Conservation (phyloP, 1,140 invertebrate genomes). For the Euura lappo region DNA sequence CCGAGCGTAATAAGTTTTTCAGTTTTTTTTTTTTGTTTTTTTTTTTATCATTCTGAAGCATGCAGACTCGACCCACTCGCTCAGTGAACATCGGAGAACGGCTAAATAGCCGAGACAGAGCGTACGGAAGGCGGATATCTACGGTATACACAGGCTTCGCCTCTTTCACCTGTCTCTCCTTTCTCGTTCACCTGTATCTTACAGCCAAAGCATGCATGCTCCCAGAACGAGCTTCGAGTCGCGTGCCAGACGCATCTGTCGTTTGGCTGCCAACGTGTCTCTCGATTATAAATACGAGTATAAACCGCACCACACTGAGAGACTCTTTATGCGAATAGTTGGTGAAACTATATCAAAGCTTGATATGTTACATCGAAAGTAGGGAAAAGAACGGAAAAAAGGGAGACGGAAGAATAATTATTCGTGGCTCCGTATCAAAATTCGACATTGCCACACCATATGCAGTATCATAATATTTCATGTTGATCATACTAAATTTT, state of each 20-base stretch:
- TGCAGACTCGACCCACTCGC: neutral
- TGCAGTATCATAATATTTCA: too few species aligned
- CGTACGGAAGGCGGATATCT: neutral
- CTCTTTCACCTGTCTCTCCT: neutral
- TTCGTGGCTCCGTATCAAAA: too few species aligned
- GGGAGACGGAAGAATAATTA: too few species aligned
- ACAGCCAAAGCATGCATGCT: neutral
- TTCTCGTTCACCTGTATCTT: neutral
- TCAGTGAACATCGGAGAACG: neutral
- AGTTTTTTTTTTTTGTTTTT: neutral
- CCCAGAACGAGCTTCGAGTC: neutral
- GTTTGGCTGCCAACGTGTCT: neutral
- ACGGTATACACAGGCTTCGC: neutral
- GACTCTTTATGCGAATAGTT: too few species aligned
- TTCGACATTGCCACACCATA: too few species aligned
- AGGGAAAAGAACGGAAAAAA: too few species aligned
- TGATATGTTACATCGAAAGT: too few species aligned
- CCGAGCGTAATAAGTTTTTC: neutral
- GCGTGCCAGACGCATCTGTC: slow-evolving; percentile 4
- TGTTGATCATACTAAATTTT: too few species aligned
- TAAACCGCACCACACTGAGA: too few species aligned
- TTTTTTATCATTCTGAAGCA: neutral
- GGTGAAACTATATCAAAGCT: too few species aligned
- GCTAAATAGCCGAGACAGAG: neutral
- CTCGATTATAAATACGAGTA: neutral